Conservation (phyloP, 1,140 invertebrate genomes). For the Brachionus manjavacas region DNA sequence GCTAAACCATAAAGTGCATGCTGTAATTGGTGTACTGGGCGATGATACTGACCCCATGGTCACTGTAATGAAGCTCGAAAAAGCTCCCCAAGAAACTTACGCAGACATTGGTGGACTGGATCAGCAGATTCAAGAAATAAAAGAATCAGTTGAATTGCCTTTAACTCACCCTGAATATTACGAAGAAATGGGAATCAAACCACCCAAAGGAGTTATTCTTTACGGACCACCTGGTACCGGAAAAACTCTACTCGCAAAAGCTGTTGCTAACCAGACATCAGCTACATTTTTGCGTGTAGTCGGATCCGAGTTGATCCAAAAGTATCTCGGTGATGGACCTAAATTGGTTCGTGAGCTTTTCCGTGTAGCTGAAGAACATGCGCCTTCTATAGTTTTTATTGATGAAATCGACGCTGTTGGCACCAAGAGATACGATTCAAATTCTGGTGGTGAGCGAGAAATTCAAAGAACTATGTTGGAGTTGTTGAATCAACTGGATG, state of each 20-base stretch:
- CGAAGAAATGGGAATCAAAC: slow-evolving; percentile 99
- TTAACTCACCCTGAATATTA: slow-evolving; percentile 99
- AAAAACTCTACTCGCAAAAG: slow-evolving; percentile 95
- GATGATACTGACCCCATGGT: slow-evolving; percentile 99
- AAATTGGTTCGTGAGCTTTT: slow-evolving; percentile 96
- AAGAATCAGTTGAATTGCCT: slow-evolving; percentile 94
- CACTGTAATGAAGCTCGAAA: slow-evolving; percentile 99
- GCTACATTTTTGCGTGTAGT: slow-evolving; percentile 97
- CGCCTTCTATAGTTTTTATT: slow-evolving; percentile 98
- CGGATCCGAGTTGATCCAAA: slow-evolving; percentile 97
- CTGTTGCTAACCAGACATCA: slow-evolving; percentile 98
- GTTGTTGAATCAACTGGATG: slow-evolving; percentile 95
- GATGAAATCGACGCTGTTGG: slow-evolving; percentile 99
- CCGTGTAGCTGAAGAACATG: slow-evolving; percentile 96
- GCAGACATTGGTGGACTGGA: slow-evolving; percentile 99
- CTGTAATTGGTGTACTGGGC: slow-evolving; percentile 92
- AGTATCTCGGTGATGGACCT: slow-evolving; percentile 97
- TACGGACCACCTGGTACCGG: slow-evolving; percentile 95
- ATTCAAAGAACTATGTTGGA: slow-evolving; percentile 99
- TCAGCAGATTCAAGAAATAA: slow-evolving; percentile 97
- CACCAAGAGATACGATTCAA: slow-evolving; percentile 97
- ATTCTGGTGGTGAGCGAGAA: slow-evolving; percentile 97
- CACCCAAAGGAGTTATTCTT: slow-evolving; percentile 96
- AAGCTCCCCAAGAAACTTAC: slow-evolving; percentile 98
- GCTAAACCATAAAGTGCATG: slow-evolving; percentile 97